Evolutionary conservation across 1,140 invertebrate species (phyloP), one percentile per base, ranked within the genome.

Genomic region (Drosophila triauraria): DNA sequence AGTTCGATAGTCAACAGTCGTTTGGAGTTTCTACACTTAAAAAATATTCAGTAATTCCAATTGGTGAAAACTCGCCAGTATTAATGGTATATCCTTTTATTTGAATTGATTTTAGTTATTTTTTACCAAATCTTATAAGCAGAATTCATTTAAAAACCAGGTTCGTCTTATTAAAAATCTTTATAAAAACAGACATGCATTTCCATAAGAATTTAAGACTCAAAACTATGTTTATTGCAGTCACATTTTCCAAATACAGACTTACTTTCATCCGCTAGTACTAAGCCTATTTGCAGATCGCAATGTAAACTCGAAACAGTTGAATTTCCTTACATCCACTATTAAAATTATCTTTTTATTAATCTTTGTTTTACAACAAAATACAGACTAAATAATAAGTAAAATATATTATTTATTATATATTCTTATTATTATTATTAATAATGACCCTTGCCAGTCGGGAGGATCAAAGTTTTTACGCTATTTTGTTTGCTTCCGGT

Each of bases 331-430:
- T 68, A 78, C 40, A 71, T 78, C 32, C 68, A 54, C 79, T 75
- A 63, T 87, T 90, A 88, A 84, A 90, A 84, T 88, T 90, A 88
- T 86, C 65, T 50, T 82, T 81, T 84, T 88, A 84, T 88, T 87
- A 83, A 65, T 88, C 69, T 87, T 84, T 88, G 84, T 88, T 90
- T 78, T 88, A 90, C 84, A 88, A 88, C 84, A 90, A 87, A 87
- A 88, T 88, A 88, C 84, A 88, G 84, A 88, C 84, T 88, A 88
- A 88, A 88, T 88, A 88, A 88, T 88, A 88, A 88, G 84, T 88
- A 87, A 87, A 87, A 87, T 88, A 87, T 88, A 87, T 88, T 80
- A 87, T 87, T 88, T 87, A 83, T 88, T 87, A 87, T 87, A 88
- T 86, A 86, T 85, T 83, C 71, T 86, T 86, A 87, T 88, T 87